phyloP scores from a whole-genome alignment of 2,113 vertebrate genomes.

The Phaetusa simplex region DNA sequence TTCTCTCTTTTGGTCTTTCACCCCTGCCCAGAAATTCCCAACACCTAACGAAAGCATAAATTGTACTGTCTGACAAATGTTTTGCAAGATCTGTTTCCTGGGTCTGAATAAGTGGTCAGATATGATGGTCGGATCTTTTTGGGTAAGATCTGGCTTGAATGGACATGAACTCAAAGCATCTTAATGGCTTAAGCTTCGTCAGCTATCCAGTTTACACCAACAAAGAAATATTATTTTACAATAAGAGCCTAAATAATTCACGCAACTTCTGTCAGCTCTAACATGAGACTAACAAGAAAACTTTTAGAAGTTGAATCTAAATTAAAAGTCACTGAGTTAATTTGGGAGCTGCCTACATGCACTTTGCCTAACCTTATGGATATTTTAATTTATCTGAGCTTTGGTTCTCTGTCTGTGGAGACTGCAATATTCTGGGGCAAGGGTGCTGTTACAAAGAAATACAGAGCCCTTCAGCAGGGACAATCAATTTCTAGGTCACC shows the following conservation, averaged over 20 bases:
- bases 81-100: background rate
- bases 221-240: background rate
- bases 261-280: background rate
- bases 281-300: background rate
- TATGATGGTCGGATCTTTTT: background rate
- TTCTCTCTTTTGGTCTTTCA: background rate
- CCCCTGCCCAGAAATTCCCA: background rate
- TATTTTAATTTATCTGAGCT: background rate
- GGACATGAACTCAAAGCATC: background rate
- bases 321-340: background rate
- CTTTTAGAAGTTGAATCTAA: background rate
- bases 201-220: background rate
- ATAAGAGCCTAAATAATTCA: background rate
- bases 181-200: background rate
- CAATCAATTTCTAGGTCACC: background rate
- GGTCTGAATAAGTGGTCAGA: background rate
- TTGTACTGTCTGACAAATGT: background rate
- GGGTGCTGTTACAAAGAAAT: background rate
- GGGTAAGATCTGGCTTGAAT: background rate
- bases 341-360: background rate
- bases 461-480: background rate
- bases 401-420: background rate
- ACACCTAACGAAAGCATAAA: background rate
- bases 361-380: background rate
- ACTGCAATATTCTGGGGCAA: background rate